Evolutionary conservation across 2,113 vertebrate species (phyloP), one percentile per base, ranked within the genome.

Genomic region (Oceanodroma tethys): DNA sequence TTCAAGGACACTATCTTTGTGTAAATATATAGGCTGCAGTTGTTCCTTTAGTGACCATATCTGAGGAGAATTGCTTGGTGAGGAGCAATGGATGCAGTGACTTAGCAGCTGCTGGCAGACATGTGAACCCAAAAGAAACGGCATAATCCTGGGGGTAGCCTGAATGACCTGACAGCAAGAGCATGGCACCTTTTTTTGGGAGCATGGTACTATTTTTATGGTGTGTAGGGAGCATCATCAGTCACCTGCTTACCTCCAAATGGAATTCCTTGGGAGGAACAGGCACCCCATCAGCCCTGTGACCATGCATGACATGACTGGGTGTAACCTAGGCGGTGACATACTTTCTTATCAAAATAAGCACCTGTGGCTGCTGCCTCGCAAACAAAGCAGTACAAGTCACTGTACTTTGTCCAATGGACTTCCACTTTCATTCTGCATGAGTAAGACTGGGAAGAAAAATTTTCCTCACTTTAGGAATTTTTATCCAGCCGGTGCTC

Each of bases 321-420:
- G 93, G 94, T 94, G 88, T 96, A 88, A 86, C 95, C 74, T 82
- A 32, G 93, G 71, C 0, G 11, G 85, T 67, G 50, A 66, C 86
- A 66, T n/a, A 52, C 22, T 65, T 93, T 70, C 48, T 90, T 95
- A 97, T 90, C 88, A 58, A 90, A 86, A 76, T 79, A 86, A 88
- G 30, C 29, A 81, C 75, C 45, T 48, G 13, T 83, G 59, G 47
- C 88, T 94, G 59, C 72, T 86, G 59, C 67, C 68, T 65, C 88
- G 34, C 63, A 76, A 83, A 76, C 45, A 90, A 62, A 95, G 58
- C 56, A 68, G 13, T 66, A 45, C 58, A 76, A 62, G 42, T 70
- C 53, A n/a, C 47, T 83, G 82, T 56, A 78, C 91, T 95, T 95
- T 91, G 88, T 76, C 71, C 72, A 58, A 1, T 60, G 58, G 80